Percentiles rank a stretch among this genome's conserved stretches.
Evolutionary conservation across 1,140 invertebrate species (phyloP).

Genomic region (Leptopilina clavipes): DNA sequence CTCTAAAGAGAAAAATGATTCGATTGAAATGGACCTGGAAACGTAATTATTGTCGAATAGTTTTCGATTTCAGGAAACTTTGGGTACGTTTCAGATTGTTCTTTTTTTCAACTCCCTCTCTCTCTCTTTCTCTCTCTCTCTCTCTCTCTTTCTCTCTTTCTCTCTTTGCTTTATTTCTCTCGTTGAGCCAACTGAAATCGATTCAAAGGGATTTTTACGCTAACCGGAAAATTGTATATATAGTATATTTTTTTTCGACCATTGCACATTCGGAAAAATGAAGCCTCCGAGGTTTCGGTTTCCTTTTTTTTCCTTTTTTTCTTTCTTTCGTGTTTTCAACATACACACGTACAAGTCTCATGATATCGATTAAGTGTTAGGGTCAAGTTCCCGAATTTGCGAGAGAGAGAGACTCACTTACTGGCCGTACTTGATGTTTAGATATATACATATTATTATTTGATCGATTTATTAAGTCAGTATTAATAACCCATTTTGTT

Average conservation of each 20-base stretch:
- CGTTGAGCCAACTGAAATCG: neutral
- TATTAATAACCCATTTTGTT: neutral
- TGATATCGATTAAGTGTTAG: constrained; percentile 26
- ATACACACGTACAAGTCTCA: neutral
- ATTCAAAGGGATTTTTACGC: neutral
- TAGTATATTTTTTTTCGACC: neutral
- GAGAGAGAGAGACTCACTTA: neutral
- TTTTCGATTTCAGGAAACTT: constrained; percentile 25
- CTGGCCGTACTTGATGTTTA: neutral
- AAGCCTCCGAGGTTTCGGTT: neutral
- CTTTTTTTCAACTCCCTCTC: neutral
- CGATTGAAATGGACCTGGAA: constrained; percentile 3
- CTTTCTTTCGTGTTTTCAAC: neutral
- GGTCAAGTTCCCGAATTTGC: constrained; percentile 27
- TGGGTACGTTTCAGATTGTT: constrained; percentile 28
- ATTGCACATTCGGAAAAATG: neutral
- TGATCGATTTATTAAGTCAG: constrained; percentile 8
- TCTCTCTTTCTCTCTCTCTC: neutral
- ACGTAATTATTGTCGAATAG: constrained; percentile 6
- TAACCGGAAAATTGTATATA: neutral
- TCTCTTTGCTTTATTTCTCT: neutral
- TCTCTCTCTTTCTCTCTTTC: neutral
- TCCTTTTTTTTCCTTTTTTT: neutral
- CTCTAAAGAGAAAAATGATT: neutral
- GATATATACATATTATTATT: neutral